phyloP scores from a whole-genome alignment of 2,113 vertebrate species.

The Axis porcinus region DNA sequence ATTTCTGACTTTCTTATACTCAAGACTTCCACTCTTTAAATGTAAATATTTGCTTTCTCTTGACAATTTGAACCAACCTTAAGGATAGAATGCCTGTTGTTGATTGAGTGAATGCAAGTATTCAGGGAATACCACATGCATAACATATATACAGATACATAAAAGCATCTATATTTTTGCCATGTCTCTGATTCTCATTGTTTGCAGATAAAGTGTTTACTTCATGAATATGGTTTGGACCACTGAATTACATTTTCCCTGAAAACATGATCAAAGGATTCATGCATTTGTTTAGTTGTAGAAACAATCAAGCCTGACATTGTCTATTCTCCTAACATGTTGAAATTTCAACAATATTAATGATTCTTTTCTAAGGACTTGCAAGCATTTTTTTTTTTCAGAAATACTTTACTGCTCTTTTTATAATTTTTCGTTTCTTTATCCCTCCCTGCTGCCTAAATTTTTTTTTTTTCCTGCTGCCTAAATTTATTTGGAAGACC shows the following conservation, averaged over 20 bases:
- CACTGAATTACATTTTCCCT: background rate
- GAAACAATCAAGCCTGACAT: background rate
- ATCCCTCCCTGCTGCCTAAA: background rate
- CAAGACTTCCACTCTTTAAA: background rate
- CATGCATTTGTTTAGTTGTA: background rate
- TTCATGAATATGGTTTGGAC: background rate
- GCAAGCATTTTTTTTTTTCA: background rate
- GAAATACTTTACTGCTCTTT: background rate
- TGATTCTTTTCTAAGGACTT: slow-evolving; percentile 8
- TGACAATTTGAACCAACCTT: background rate
- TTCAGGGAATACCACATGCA: background rate
- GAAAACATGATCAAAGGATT: background rate
- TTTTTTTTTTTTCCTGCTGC: background rate
- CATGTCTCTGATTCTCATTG: background rate
- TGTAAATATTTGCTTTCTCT: background rate
- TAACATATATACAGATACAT: background rate
- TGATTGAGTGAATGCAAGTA: background rate
- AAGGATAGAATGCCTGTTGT: background rate
- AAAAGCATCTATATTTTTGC: background rate
- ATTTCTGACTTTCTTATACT: background rate
- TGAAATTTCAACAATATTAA: background rate
- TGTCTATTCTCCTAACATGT: background rate
- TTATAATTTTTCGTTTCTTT: slow-evolving; percentile 7
- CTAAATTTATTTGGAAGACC: background rate
- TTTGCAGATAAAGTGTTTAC: slow-evolving; percentile 6